Percentiles rank a stretch among this genome's conserved stretches.
phyloP scores from a whole-genome alignment of 2,888 invertebrate species.

The Dromius quadrimaculatus region DNA sequence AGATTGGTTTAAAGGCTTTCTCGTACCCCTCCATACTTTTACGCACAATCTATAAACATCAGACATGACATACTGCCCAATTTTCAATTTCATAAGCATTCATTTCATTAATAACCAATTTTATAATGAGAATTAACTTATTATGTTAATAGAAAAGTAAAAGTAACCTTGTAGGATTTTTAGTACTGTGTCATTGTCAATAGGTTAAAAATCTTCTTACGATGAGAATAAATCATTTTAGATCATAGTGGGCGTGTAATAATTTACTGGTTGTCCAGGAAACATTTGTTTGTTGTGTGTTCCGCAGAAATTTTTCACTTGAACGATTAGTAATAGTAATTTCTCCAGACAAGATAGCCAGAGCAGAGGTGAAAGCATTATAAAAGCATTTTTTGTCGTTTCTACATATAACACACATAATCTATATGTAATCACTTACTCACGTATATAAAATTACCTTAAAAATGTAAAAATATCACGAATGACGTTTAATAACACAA shows the following conservation, averaged over 20 bases:
- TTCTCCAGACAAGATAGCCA: slow-evolving; percentile 22
- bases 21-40: slow-evolving; percentile 55
- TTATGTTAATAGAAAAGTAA: slow-evolving; percentile 45
- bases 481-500: no score
- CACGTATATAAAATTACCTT: slow-evolving; percentile 7
- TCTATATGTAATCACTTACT: slow-evolving; percentile 13
- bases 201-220: slow-evolving; percentile 27
- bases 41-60: slow-evolving; percentile 33
- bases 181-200: slow-evolving; percentile 44
- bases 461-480: no score
- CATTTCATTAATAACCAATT: slow-evolving; percentile 3
- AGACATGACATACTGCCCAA: slow-evolving; percentile 38
- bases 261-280: not conserved
- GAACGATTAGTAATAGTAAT: slow-evolving; percentile 33
- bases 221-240: no score
- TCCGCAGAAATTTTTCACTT: slow-evolving; percentile 13
- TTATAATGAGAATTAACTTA: not conserved
- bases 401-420: slow-evolving; percentile 15
- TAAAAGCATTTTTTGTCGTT: slow-evolving; percentile 10
- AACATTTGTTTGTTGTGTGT: no score
- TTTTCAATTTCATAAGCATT: slow-evolving; percentile 20
- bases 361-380: slow-evolving; percentile 42
- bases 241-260: not conserved
- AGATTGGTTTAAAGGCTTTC: slow-evolving; percentile 57
- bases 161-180: slow-evolving; percentile 47